phyloP scores from a whole-genome alignment of 1,140 invertebrate genomes.

The Drosophila watanabei region DNA sequence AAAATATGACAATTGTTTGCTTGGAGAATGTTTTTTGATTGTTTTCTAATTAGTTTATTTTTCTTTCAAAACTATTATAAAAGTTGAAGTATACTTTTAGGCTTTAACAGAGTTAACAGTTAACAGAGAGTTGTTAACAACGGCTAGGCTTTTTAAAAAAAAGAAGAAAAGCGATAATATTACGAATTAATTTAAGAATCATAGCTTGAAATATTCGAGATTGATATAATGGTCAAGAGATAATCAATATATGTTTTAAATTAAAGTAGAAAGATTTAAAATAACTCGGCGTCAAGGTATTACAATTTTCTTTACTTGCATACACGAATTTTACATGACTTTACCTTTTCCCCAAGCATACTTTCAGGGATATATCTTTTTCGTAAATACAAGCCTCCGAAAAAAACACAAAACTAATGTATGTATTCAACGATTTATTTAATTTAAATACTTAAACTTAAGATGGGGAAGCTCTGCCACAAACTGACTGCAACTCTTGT shows the following conservation, averaged over 20 bases:
- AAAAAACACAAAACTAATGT: not conserved
- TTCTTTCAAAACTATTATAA: not conserved
- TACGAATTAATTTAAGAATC: too few species aligned
- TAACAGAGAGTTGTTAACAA: not conserved
- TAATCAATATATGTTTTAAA: too few species aligned
- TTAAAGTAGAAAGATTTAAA: too few species aligned
- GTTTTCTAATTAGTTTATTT: too few species aligned
- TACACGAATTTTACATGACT: not conserved
- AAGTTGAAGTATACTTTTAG: slow-evolving; percentile 39
- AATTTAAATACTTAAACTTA: slow-evolving; percentile 78
- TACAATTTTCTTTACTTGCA: too few species aligned
- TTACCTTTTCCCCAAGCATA: not conserved
- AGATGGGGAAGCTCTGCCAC: slow-evolving; percentile 37
- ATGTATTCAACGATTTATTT: slow-evolving; percentile 73
- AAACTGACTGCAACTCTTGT: slow-evolving; percentile 19
- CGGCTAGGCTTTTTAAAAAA: not conserved
- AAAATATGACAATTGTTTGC: too few species aligned
- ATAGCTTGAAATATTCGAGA: not conserved
- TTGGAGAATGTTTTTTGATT: too few species aligned
- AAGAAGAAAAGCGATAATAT: too few species aligned
- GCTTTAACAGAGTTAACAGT: not conserved
- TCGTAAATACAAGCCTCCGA: not conserved
- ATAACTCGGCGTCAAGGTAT: not conserved
- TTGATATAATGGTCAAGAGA: too few species aligned
- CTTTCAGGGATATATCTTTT: not conserved